Base-by-base conservation (phyloP, 2,113 vertebrate species). In the Typhlomys cinereus region DNA sequence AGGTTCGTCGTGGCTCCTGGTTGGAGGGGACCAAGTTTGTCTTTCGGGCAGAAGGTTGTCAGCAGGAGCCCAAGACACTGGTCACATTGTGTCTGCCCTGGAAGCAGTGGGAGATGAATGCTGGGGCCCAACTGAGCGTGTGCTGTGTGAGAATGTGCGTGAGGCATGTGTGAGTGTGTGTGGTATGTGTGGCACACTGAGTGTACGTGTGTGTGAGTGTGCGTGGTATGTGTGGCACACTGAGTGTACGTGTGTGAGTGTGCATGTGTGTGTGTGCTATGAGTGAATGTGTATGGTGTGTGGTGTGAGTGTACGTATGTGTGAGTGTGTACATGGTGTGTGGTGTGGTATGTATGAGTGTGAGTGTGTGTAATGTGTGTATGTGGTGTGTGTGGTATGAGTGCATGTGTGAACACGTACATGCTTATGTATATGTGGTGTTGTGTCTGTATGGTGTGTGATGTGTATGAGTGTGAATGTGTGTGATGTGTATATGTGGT, bases 301-400 rank as follows among this genome's bases (percentile, higher is more conserved):
- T 71, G 41, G 23, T 44, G 23, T 39, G 41, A 29, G 13, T 18
- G 34, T 70, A 11, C 12, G 25, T 12, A 23, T 25, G 12, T 18
- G 27, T 3, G 18, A 29, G 15, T 46, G 41, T 48, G 14, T 48
- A 1, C 4, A 4, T 31, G 13, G 4, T 27, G 1, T 46, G 2
- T 70, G n/a, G 10, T 9, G 4, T 70, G 27, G 13, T 29, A 11
- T 41, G 11, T 44, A 27, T 7, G 21, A 2, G 15, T 46, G 14
- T 73, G 3, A 17, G 4, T 46, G 1, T 46, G 13, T 73, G 41
- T 7, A 31, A 15, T 48, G 7, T 20, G 7, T 73, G 27, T 18
- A 17, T 48, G 44, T 3, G n/a, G 10, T 29, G 13, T 48, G 14
- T 6, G 27, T 7, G n/a, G n/a, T 13, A 20, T 50, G 20, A 7